Base-by-base conservation (phyloP, 1,140 invertebrate genomes). In the Phocides pigmalion region DNA sequence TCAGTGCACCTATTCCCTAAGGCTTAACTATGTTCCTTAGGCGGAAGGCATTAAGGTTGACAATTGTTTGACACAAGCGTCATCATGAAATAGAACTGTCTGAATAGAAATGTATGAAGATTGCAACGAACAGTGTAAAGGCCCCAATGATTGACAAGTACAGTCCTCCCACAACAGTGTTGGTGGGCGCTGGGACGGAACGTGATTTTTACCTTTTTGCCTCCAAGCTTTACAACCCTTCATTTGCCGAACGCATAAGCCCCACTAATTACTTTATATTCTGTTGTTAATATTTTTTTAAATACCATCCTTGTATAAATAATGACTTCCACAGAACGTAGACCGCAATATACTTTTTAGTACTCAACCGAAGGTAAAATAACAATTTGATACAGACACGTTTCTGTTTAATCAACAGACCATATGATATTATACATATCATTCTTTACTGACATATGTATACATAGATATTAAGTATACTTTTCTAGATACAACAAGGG, bases 231-330 rank as follows among this genome's bases (percentile, higher is more conserved):
- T 62, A 68, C 46, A 70, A 68, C 70, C 78, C 66, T 76, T 72
- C 59, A 74, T 78, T 79, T 69, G 66, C 61, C 35, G 39, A 73
- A 68, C 25, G 56, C 51, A 54, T 62, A 73, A 72, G 70, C 66
- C 49, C 37, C 28, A 74, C 62, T 76, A 78, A 78, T 76, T 70
- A 61, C 66, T 76, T 76, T 65, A 71, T 14, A 49, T 9, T 19
- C 12, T 5, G 53, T 39, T 25, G 53, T 56, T 44, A 56, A 56
- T 56, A 42, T 56, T 28, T 44, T 56, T 44, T 56, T 56, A 56
- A 56, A 56, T 44, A 56, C 53, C 20, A 56, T 56, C 37, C 20
- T 56, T 56, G 39, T 54, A 54, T 54, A 54, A 44, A 56, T 56
- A 56, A 56, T 56, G 53, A 56, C 39, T 42, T 28, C 2, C 14